These are phyloP conservation scores for Ailurus styani DNA, from an alignment of 2,113 vertebrate species.

Conservation along the genomic window DNA sequence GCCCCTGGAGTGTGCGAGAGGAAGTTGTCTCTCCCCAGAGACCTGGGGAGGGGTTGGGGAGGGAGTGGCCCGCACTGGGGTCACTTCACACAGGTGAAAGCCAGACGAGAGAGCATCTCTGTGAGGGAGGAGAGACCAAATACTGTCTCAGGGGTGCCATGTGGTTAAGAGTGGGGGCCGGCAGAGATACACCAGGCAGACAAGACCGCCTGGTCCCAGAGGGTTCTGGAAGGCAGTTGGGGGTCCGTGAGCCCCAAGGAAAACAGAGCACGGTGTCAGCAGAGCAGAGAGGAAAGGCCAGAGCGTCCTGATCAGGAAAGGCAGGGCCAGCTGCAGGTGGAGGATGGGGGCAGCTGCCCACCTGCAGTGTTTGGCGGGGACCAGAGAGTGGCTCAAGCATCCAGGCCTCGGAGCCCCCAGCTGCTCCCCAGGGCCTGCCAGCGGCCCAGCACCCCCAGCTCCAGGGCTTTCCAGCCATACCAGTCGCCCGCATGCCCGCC, in stretches of 20 bases:
- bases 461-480: too few species aligned
- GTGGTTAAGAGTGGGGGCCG: background rate
- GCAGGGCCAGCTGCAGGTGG: background rate
- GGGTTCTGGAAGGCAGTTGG: background rate
- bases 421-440: background rate
- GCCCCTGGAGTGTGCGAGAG: background rate
- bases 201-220: background rate
- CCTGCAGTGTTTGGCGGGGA: background rate
- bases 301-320: background rate
- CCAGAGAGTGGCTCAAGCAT: background rate
- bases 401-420: background rate
- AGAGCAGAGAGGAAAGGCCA: background rate
- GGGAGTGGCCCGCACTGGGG: background rate
- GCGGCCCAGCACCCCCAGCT: background rate
- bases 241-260: background rate
- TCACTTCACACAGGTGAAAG: background rate
- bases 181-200: background rate
- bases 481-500: background rate
- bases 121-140: background rate
- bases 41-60: background rate
- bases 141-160: background rate
- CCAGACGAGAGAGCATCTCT: background rate
- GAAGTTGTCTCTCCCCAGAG: background rate
- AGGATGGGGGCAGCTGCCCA: accelerated
- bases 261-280: background rate